These are phyloP conservation scores for Scaptomyza reducta DNA, from an alignment of 2,888 invertebrate species.

Conservation along the genomic window DNA sequence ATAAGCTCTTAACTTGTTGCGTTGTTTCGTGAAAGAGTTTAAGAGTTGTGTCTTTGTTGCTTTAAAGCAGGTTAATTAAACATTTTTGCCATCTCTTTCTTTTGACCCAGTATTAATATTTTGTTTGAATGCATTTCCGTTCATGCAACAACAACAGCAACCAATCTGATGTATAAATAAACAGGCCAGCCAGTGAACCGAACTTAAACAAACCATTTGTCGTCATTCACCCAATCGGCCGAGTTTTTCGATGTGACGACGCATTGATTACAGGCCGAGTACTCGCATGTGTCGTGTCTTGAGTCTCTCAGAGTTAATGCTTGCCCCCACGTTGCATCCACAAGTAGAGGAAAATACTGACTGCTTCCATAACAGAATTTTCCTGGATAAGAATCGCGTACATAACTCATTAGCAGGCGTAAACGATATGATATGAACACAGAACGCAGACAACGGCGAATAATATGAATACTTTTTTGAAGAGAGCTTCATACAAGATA, in stretches of 20 bases:
- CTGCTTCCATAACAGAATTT: slow-evolving; percentile 56
- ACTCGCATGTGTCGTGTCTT: slow-evolving; percentile 34
- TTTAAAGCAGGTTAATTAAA: slow-evolving; percentile 42
- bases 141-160: slow-evolving; percentile 26
- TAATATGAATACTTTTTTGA: neutral
- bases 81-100: slow-evolving; percentile 23
- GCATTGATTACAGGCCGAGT: slow-evolving; percentile 70
- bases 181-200: slow-evolving; percentile 52
- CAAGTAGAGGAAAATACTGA: slow-evolving; percentile 21
- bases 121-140: slow-evolving; percentile 66
- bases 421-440: slow-evolving; percentile 60
- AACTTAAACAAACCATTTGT: slow-evolving; percentile 77
- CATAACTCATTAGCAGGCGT: slow-evolving; percentile 72
- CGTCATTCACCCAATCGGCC: slow-evolving; percentile 49
- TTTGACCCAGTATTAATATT: slow-evolving; percentile 29
- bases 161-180: slow-evolving; percentile 72
- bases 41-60: no score
- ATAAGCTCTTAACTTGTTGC: no score
- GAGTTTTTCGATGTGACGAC: slow-evolving; percentile 68
- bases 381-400: slow-evolving; percentile 75
- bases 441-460: neutral
- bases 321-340: slow-evolving; percentile 7
- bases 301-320: no score
- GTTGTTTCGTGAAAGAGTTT: no score
- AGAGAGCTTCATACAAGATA: neutral